A percentile compares a stretch with the other conserved stretches of the same genome.
Conservation (phyloP, 2,888 invertebrate genomes). For the Microplitis deprimator region DNA sequence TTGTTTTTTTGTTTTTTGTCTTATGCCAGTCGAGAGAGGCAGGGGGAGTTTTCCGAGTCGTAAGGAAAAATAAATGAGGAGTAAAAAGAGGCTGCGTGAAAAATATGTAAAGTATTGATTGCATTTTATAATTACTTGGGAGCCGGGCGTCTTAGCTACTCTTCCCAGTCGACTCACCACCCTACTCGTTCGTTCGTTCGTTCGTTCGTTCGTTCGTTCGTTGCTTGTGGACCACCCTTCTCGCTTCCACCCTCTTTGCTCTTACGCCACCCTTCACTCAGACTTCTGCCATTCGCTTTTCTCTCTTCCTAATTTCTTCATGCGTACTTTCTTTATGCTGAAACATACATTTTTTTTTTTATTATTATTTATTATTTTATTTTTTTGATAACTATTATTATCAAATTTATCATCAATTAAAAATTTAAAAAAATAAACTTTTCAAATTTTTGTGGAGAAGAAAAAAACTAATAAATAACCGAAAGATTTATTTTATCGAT, state of each 20-base stretch:
- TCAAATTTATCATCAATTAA: too few species aligned
- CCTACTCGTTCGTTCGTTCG: background rate
- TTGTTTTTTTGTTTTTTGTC: background rate
- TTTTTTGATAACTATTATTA: too few species aligned
- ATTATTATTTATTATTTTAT: background rate
- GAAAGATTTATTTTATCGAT: background rate
- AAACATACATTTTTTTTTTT: conserved; percentile 22
- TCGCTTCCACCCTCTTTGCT: conserved; percentile 37
- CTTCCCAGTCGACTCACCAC: conserved; percentile 52
- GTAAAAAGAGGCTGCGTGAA: conserved; percentile 59
- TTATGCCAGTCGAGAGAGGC: background rate
- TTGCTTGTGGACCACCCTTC: conserved; percentile 15
- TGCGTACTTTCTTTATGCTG: conserved; percentile 38
- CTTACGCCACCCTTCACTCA: conserved; percentile 55
- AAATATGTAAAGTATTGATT: conserved; percentile 73
- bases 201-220: too few species aligned
- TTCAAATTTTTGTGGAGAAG: too few species aligned
- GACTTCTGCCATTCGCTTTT: conserved; percentile 45
- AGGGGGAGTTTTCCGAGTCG: too few species aligned
- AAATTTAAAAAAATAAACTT: too few species aligned
- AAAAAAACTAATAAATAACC: too few species aligned
- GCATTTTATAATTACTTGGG: conserved; percentile 72
- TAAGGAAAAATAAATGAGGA: conserved; percentile 5
- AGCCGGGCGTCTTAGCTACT: conserved; percentile 71
- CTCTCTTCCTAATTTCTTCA: conserved; percentile 45